Percentiles rank a stretch among this genome's conserved stretches.
Evolutionary conservation across 2,113 vertebrate genomes (phyloP).

Genomic region (Scomber japonicus): DNA sequence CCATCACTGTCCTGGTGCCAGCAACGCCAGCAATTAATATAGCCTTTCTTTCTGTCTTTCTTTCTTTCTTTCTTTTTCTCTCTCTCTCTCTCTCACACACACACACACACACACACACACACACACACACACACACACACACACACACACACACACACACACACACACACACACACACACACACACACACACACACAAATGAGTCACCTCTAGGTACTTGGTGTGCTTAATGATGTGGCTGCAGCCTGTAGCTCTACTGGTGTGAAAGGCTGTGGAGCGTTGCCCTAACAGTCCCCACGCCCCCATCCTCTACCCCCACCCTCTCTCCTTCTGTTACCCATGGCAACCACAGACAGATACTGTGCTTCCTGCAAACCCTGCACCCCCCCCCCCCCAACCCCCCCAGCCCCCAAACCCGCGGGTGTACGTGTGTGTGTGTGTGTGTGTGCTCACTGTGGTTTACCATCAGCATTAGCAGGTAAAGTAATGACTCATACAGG

Average conservation of each 20-base stretch:
- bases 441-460: constrained; percentile 32
- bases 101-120: neutral
- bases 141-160: neutral
- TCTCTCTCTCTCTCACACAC: neutral
- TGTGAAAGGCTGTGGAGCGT: constrained; percentile 54
- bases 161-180: neutral
- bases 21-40: neutral
- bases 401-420: constrained; percentile 18
- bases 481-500: constrained; percentile 68
- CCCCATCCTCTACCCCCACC: constrained; percentile 17
- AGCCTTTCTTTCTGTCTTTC: neutral
- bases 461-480: constrained; percentile 47
- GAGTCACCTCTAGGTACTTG: constrained; percentile 62
- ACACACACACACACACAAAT: constrained; percentile 32
- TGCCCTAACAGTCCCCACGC: constrained; percentile 34
- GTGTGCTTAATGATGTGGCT: constrained; percentile 58
- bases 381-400: constrained; percentile 11
- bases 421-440: constrained; percentile 19
- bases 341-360: constrained; percentile 78
- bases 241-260: constrained; percentile 48
- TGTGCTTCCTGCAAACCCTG: constrained; percentile 46
- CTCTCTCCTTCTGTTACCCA: constrained; percentile 68
- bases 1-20: neutral
- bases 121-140: neutral
- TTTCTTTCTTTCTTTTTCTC: too few species aligned